Conservation (phyloP, 2,888 invertebrate genomes). For the Nysson spinosus region DNA sequence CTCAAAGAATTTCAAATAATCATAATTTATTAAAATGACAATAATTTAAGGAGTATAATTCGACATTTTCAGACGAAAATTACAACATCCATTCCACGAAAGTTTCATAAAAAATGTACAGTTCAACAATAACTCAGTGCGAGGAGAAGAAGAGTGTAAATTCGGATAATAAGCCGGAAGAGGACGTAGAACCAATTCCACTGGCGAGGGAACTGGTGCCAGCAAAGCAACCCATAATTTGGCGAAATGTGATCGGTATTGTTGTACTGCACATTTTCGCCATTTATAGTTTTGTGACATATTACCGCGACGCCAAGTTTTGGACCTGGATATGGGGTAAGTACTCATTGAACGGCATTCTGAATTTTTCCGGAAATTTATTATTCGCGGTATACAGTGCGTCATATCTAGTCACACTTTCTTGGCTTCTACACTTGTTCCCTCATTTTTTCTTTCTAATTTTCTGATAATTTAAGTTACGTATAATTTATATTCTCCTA, state of each 20-base stretch:
- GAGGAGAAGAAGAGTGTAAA: slow-evolving; percentile 30
- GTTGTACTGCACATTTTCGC: slow-evolving; percentile 78
- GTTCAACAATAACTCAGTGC: slow-evolving; percentile 34
- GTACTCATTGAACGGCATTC: slow-evolving; percentile 64
- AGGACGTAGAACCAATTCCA: slow-evolving; percentile 19
- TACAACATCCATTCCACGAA: not conserved
- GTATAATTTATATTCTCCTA: no score
- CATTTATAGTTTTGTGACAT: slow-evolving; percentile 74
- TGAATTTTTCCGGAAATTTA: slow-evolving; percentile 6
- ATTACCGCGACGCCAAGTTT: slow-evolving; percentile 71
- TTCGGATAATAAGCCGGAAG: not conserved
- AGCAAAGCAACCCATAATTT: slow-evolving; percentile 79
- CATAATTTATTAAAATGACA: no score
- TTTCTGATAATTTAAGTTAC: no score
- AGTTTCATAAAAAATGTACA: slow-evolving; percentile 40
- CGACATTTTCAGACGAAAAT: no score
- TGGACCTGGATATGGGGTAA: slow-evolving; percentile 81
- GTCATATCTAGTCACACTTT: no score
- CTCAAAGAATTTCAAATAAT: no score
- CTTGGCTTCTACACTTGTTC: no score
- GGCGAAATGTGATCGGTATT: slow-evolving; percentile 82
- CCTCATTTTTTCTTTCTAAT: no score
- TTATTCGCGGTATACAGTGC: no score
- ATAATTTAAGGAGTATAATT: no score
- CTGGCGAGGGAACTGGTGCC: slow-evolving; percentile 10